These are phyloP conservation scores for Chinchilla lanigera DNA, from an alignment of 2,113 vertebrate genomes.

Conservation along the genomic window DNA sequence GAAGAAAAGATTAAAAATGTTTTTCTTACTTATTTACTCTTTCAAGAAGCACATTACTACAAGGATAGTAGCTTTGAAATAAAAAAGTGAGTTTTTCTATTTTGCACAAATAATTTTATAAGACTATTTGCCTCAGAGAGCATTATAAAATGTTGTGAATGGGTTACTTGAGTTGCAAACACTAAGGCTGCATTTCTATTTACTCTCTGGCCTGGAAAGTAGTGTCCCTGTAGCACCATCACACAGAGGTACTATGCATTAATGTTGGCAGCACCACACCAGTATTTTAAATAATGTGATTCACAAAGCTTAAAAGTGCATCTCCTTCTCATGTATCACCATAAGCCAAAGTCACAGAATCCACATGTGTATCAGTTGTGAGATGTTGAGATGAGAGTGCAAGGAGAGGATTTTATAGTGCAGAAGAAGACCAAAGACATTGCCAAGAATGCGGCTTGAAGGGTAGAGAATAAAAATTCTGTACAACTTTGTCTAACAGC, in stretches of 20 bases:
- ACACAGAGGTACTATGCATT: neutral
- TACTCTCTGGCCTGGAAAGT: conserved; percentile 44
- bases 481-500: neutral
- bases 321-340: neutral
- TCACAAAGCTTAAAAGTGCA: neutral
- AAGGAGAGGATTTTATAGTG: neutral
- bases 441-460: neutral
- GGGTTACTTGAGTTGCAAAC: conserved; percentile 44
- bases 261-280: neutral
- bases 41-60: neutral
- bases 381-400: neutral
- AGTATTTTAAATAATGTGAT: neutral
- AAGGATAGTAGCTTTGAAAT: neutral
- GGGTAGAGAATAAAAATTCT: neutral
- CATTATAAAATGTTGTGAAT: conserved; percentile 16
- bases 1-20: neutral
- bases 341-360: neutral
- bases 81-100: conserved; percentile 33
- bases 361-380: neutral
- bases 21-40: neutral
- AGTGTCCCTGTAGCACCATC: neutral
- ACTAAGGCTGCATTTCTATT: conserved; percentile 33
- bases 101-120: conserved; percentile 52
- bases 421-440: neutral
- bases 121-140: conserved; percentile 44